phyloP scores from a whole-genome alignment of 2,888 invertebrate species.

The Strigamia maritima region DNA sequence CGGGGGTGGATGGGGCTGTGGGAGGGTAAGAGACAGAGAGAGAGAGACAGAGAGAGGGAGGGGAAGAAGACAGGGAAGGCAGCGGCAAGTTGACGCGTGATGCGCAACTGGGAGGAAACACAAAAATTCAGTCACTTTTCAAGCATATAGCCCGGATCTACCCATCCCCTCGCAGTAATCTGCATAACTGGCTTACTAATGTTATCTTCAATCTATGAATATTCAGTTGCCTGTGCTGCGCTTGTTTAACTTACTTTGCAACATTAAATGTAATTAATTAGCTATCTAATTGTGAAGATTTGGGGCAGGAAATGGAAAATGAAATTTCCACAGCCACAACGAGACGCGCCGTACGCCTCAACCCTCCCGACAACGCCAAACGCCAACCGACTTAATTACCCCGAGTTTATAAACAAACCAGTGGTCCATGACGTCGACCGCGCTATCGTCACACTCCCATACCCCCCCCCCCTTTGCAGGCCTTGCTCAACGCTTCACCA shows the following conservation, averaged over 20 bases:
- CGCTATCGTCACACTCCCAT: background rate
- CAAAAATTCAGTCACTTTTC: slow-evolving; percentile 34
- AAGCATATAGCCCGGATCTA: background rate
- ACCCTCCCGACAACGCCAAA: slow-evolving; percentile 11
- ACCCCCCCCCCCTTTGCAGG: background rate
- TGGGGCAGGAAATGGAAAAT: slow-evolving; percentile 40
- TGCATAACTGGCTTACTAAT: slow-evolving; percentile 44
- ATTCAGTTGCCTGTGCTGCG: slow-evolving; percentile 41
- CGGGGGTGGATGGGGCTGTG: slow-evolving; percentile 42
- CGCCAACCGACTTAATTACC: slow-evolving; percentile 33
- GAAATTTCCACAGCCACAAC: slow-evolving; percentile 38
- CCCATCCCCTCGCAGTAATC: slow-evolving; percentile 38
- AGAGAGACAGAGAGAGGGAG: slow-evolving; percentile 43
- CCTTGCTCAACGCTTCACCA: background rate
- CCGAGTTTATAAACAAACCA: slow-evolving; percentile 38
- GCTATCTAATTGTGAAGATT: slow-evolving; percentile 43
- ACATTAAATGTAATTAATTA: slow-evolving; percentile 44
- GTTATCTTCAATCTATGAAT: slow-evolving; percentile 44
- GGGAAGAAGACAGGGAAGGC: too few relatives aligned
- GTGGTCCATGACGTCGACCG: slow-evolving; percentile 16
- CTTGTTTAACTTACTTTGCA: slow-evolving; percentile 41
- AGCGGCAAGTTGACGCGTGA: slow-evolving; percentile 41
- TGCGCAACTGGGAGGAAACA: slow-evolving; percentile 37
- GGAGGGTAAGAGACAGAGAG: slow-evolving; percentile 21
- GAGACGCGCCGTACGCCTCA: background rate